Base-by-base conservation (phyloP, 2,113 vertebrate genomes). In the Hydrochoerus hydrochaeris region DNA sequence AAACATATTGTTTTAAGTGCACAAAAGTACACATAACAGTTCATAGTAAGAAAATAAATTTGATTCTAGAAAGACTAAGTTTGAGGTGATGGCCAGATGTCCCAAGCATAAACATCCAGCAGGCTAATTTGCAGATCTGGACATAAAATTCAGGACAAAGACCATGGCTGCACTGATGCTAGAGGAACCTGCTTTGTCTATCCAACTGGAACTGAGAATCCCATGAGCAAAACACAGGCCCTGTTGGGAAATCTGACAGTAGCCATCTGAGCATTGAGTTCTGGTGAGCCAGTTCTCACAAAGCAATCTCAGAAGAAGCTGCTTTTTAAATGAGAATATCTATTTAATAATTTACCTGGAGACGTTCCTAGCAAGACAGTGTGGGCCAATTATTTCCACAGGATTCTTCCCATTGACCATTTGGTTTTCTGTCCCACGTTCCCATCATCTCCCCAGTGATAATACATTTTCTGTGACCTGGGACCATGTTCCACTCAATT, bases 231-330 rank as follows among this genome's bases (percentile, higher is more conserved):
- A 85, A 12, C 46, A 35, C 32, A 16, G 16, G 1, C 19, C 49
- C n/a, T 73, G 69, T 6, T 78, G 52, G 60, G n/a, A 69, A 60
- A 54, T 13, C 20, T 3, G 1, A 24, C 2, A 2, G 9, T n/a
- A 28, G 11, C 52, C 0, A 0, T 16, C 41, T 16, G 0, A 65
- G 49, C 1, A 16, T 0, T 20, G 26, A 81, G 38, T 22, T 65
- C 52, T 6, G 3, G 26, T 24, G 32, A 85, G 44, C 46, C 62
- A 57, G 54, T 63, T 16, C 44, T 28, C 38, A 1, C 19, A 10
- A 2, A 46, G 30, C 73, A 49, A 91, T 91, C 62, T 80, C 44
- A 24, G 10, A 46, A 22, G 49, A 49, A 14, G 32, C 19, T 1
- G 0, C 41, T 32, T 41, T 32, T 22, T 19, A 32, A 32, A 20